Conservation (phyloP, 2,113 vertebrate genomes). For the Buteo buteo region DNA sequence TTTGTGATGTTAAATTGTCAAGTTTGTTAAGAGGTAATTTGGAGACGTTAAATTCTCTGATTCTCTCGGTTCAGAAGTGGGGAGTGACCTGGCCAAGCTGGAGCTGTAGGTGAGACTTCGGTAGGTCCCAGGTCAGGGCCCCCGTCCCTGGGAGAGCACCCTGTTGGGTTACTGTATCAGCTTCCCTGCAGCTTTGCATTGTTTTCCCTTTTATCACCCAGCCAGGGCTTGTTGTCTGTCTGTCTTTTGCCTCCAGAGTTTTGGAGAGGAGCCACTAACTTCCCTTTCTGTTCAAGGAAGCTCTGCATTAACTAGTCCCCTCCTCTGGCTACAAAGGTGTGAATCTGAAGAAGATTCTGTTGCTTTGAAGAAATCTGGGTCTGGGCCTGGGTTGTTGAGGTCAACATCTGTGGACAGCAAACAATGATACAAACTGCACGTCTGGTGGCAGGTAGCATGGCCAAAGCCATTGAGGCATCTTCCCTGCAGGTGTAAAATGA, state of each 20-base stretch:
- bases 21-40: neutral
- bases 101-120: neutral
- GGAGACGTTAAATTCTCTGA: neutral
- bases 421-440: neutral
- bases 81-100: neutral
- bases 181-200: neutral
- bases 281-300: neutral
- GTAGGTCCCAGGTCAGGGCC: neutral
- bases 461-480: neutral
- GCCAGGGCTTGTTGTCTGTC: neutral
- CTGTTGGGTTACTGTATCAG: neutral
- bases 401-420: neutral
- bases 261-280: neutral
- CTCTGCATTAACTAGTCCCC: neutral
- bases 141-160: neutral
- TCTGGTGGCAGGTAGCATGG: neutral
- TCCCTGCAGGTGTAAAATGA: neutral
- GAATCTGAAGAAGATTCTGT: neutral
- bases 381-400: neutral
- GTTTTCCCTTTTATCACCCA: neutral
- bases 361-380: neutral
- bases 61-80: neutral
- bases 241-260: neutral
- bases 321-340: neutral
- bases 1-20: neutral